Conservation (phyloP, 2,113 vertebrate genomes). For the Dicerorhinus sumatrensis region DNA sequence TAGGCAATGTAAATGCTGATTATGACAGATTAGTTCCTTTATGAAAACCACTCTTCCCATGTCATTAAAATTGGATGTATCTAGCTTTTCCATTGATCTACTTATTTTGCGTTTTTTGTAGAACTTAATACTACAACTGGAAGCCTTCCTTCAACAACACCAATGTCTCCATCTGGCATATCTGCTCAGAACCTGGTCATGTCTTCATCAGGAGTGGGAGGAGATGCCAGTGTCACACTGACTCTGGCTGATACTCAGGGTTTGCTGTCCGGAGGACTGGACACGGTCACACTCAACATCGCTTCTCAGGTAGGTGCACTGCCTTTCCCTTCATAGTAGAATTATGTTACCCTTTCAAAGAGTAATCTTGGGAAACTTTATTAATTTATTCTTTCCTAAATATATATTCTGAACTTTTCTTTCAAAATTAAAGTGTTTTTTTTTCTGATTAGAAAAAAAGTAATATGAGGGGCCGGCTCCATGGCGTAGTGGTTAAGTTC, state of each 20-base stretch:
- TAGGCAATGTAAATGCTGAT: rapidly evolving
- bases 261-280: slow-evolving; percentile 93
- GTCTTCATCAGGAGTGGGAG: slow-evolving; percentile 93
- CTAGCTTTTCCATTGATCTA: background rate
- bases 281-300: slow-evolving; percentile 96
- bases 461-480: too few relatives aligned
- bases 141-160: slow-evolving; percentile 90
- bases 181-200: slow-evolving; percentile 94
- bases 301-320: slow-evolving; percentile 91
- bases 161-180: slow-evolving; percentile 90
- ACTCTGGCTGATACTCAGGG: slow-evolving; percentile 96
- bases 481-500: too few relatives aligned
- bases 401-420: background rate
- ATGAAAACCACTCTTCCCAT: rapidly evolving
- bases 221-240: slow-evolving; percentile 95
- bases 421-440: background rate
- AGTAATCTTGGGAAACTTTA: background rate
- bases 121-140: slow-evolving; percentile 87
- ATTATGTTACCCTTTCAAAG: background rate
- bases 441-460: background rate
- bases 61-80: rapidly evolving
- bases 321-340: too few relatives aligned
- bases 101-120: slow-evolving; percentile 45
- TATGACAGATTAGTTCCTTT: background rate
- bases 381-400: background rate